phyloP scores from a whole-genome alignment of 2,113 vertebrate species.

The Apus apus region DNA sequence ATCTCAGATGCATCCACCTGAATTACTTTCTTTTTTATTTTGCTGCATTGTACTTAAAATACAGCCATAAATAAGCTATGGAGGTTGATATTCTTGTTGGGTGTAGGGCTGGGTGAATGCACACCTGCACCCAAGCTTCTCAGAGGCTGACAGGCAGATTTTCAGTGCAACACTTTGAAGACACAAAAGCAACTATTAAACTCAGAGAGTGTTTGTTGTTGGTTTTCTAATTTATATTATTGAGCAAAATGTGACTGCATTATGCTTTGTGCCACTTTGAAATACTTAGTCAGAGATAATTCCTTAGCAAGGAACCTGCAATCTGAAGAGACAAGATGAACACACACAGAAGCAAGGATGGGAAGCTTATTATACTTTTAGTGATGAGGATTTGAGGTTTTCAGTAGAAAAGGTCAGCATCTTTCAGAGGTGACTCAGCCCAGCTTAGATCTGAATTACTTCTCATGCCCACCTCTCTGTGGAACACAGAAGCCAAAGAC shows the following conservation, averaged over 20 bases:
- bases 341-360: not conserved
- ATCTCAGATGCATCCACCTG: not conserved
- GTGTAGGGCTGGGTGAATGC: not conserved
- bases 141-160: not conserved
- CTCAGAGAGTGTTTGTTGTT: not conserved
- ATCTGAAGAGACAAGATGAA: not conserved
- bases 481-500: not conserved
- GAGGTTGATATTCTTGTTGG: not conserved
- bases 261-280: not conserved
- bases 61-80: not conserved
- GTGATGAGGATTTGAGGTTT: constrained; percentile 1
- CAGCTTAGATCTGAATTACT: constrained; percentile 40
- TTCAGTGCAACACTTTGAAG: not conserved
- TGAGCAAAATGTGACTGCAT: not conserved
- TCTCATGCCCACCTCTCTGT: not conserved
- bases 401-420: constrained; percentile 28
- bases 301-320: not conserved
- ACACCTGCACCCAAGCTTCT: not conserved
- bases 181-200: not conserved
- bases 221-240: not conserved
- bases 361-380: constrained; percentile 14
- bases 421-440: constrained; percentile 40
- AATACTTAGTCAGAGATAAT: constrained; percentile 35
- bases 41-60: not conserved
- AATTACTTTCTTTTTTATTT: not conserved